Evolutionary conservation across 2,888 invertebrate species (phyloP).

Genomic region (Dasypogon diadema): DNA sequence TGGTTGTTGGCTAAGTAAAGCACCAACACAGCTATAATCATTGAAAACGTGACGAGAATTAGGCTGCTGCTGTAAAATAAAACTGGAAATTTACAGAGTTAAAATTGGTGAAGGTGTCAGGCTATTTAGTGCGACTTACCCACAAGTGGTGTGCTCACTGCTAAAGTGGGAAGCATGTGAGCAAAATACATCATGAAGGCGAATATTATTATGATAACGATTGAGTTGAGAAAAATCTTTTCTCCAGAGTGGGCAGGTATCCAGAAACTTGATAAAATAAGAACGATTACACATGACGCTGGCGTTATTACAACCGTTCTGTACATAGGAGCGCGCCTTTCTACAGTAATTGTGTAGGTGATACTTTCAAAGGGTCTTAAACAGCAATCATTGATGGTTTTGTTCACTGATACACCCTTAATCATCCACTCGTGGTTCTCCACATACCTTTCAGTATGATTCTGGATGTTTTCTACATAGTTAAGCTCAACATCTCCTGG

Average conservation of each 20-base stretch:
- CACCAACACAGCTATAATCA: conserved; percentile 69
- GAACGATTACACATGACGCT: conserved; percentile 73
- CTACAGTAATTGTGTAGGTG: conserved; percentile 69
- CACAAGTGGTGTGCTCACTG: conserved; percentile 64
- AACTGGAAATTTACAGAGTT: conserved; percentile 65
- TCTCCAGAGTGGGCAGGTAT: conserved; percentile 73
- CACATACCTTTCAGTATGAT: conserved; percentile 48
- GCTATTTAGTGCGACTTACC: conserved; percentile 59
- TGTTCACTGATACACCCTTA: conserved; percentile 58
- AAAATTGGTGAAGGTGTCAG: not conserved
- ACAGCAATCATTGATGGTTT: conserved; percentile 69
- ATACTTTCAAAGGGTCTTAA: conserved; percentile 70
- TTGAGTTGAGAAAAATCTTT: conserved; percentile 72
- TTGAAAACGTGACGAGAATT: conserved; percentile 69
- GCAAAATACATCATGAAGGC: conserved; percentile 73
- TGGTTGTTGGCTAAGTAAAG: conserved; percentile 70
- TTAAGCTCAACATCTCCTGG: conserved; percentile 73
- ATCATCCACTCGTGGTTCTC: conserved; percentile 64
- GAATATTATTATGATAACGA: conserved; percentile 71
- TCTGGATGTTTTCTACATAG: conserved; percentile 56
- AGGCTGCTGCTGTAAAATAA: conserved; percentile 70
- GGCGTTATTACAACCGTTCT: conserved; percentile 75
- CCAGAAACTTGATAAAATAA: conserved; percentile 75
- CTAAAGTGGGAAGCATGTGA: conserved; percentile 67
- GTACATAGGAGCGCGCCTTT: conserved; percentile 73